Conservation (phyloP, 2,113 vertebrate species). For the Ictidomys tridecemlineatus region DNA sequence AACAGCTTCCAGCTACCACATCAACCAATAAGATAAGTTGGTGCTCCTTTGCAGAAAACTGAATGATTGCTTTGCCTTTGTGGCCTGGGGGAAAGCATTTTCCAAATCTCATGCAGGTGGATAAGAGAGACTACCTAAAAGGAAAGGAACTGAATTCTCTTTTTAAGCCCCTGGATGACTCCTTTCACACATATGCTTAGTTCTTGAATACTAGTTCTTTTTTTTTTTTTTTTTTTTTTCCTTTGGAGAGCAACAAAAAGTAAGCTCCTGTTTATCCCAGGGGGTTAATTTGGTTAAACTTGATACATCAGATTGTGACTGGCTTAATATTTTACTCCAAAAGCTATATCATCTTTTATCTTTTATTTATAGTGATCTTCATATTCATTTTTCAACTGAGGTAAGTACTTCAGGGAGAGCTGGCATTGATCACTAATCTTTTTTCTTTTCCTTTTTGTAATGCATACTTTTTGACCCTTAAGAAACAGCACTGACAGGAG, state of each 20-base stretch:
- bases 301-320: conserved; percentile 79
- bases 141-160: background rate
- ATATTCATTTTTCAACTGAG: conserved; percentile 87
- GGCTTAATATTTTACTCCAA: conserved; percentile 87
- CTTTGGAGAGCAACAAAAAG: conserved; percentile 78
- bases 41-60: background rate
- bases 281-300: conserved; percentile 80
- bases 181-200: background rate
- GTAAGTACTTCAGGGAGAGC: conserved; percentile 75
- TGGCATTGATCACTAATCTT: conserved; percentile 80
- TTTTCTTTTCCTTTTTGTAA: conserved; percentile 71
- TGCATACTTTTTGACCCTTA: conserved; percentile 72
- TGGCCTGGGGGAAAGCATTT: conserved; percentile 47
- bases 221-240: conserved; percentile 68
- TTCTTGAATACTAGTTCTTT: conserved; percentile 36
- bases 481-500: conserved; percentile 55
- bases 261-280: conserved; percentile 76
- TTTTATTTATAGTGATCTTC: conserved; percentile 88
- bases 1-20: conserved; percentile 40
- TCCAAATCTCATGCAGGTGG: conserved; percentile 66
- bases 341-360: conserved; percentile 85
- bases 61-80: conserved; percentile 32
- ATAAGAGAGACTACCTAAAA: conserved; percentile 34
- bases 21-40: conserved; percentile 48
- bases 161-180: background rate